Percentiles rank a stretch among this genome's conserved stretches.
Conservation (phyloP, 2,797 vertebrate species). For the Novumbra hubbsi region DNA sequence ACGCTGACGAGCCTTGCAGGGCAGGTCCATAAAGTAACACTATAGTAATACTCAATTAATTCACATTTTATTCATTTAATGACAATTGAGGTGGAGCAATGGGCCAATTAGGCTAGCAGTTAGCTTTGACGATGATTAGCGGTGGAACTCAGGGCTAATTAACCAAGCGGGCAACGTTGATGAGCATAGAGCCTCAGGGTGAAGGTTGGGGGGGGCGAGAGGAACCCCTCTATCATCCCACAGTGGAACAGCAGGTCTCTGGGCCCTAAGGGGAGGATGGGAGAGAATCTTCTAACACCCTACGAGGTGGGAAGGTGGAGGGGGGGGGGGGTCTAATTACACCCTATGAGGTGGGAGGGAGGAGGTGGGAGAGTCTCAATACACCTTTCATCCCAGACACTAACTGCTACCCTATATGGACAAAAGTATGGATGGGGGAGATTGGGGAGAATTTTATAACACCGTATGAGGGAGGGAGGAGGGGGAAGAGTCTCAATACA, state of each 20-base stretch:
- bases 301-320: slow-evolving; percentile 21
- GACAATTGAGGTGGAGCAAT: slow-evolving; percentile 65
- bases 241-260: slow-evolving; percentile 56
- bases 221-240: slow-evolving; percentile 65
- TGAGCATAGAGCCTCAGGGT: slow-evolving; percentile 57
- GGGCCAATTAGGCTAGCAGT: slow-evolving; percentile 66
- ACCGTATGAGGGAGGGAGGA: slow-evolving; percentile 35
- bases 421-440: too few species aligned
- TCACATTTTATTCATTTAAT: slow-evolving; percentile 58
- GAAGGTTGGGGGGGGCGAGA: slow-evolving; percentile 51
- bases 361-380: too few species aligned
- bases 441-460: slow-evolving; percentile 46
- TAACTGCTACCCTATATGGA: too few species aligned
- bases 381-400: too few species aligned
- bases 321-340: slow-evolving; percentile 34
- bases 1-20: slow-evolving; percentile 9
- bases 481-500: slow-evolving; percentile 47
- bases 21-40: background rate
- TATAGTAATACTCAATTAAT: slow-evolving; percentile 59
- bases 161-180: slow-evolving; percentile 60
- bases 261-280: slow-evolving; percentile 43
- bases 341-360: too few species aligned
- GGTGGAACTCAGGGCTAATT: slow-evolving; percentile 74
- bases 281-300: slow-evolving; percentile 49
- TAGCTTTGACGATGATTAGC: slow-evolving; percentile 74